Evolutionary conservation across 2,888 invertebrate species (phyloP), one percentile per base, ranked within the genome.

Genomic region (Osedax fenrisi): DNA sequence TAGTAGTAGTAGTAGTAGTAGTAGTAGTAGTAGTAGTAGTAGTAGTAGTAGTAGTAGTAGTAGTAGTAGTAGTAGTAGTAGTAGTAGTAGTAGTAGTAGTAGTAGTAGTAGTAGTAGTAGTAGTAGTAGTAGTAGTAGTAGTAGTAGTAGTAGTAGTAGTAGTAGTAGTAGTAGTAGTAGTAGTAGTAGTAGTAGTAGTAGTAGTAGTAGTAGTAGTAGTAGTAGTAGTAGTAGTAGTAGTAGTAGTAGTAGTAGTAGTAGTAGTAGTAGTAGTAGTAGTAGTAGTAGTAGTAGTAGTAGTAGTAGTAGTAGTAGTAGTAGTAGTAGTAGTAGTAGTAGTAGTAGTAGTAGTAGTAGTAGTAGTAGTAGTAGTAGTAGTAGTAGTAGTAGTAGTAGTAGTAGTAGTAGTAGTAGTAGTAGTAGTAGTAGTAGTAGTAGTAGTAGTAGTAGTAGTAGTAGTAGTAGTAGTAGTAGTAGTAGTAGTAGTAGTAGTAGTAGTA

Each of bases 321-420:
- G 67, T 67, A 67, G 1, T n/a, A 67, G 1, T 67, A 67, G 67
- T 67, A 67, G 67, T 67, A 67, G 67, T 67, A 67, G 67, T 67
- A 67, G 67, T 67, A 67, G 67, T 67, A 67, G 67, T 67, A 67
- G 67, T 67, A 67, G 67, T 67, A 67, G 2, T 67, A 67, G 67
- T 67, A 67, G 67, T 1, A 67, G 67, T 67, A 67, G 67, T 1
- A 67, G 67, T 67, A 67, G 67, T 67, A 67, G 67, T n/a, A 67
- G 67, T 1, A 67, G 67, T 10, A 67, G 67, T 21, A 67, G 67
- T 67, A 67, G 67, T 21, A 67, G 67, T 1, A 67, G 67, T 1
- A 67, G 67, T 21, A 67, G 67, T 1, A 67, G 67, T 1, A 67
- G 2, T 25, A 1, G 67, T 21, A 67, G 67, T 21, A 67, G 67